Percentiles rank a stretch among this genome's conserved stretches.
phyloP scores from a whole-genome alignment of 2,888 invertebrate species.

The Sympetrum striolatum region DNA sequence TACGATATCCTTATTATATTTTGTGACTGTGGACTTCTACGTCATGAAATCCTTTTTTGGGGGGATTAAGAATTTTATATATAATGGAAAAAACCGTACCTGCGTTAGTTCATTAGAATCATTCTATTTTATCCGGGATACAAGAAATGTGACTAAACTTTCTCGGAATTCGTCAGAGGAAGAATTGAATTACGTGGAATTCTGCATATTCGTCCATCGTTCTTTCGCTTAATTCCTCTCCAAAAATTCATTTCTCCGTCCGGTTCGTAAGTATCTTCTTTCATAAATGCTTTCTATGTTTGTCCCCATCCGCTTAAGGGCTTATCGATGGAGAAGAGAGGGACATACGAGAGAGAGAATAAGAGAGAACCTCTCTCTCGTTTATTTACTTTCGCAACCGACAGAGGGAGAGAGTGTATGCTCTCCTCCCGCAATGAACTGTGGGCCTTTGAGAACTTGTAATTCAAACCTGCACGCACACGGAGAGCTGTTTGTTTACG shows the following conservation, averaged over 20 bases:
- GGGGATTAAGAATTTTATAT: too few species aligned
- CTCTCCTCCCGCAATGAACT: neutral
- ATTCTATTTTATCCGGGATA: too few species aligned
- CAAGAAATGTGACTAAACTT: too few species aligned
- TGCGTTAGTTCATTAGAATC: too few species aligned
- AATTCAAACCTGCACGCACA: neutral
- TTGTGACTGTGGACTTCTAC: too few species aligned
- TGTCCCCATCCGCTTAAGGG: neutral
- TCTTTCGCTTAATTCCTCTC: neutral
- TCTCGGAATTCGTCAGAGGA: too few species aligned
- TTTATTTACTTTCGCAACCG: conserved; percentile 1
- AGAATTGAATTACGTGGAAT: neutral
- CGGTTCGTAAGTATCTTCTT: neutral
- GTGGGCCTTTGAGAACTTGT: neutral
- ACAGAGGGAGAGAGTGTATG: neutral
- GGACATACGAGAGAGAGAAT: too few species aligned
- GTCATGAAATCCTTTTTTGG: too few species aligned
- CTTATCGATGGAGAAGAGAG: neutral
- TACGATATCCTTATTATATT: too few species aligned
- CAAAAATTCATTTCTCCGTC: neutral
- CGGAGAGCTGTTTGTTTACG: neutral
- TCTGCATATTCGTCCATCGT: neutral
- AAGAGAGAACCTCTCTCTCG: neutral
- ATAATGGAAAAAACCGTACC: too few species aligned
- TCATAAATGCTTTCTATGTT: neutral